Evolutionary conservation across 2,113 vertebrate genomes (phyloP).

Genomic region (Quiscalus mexicanus): DNA sequence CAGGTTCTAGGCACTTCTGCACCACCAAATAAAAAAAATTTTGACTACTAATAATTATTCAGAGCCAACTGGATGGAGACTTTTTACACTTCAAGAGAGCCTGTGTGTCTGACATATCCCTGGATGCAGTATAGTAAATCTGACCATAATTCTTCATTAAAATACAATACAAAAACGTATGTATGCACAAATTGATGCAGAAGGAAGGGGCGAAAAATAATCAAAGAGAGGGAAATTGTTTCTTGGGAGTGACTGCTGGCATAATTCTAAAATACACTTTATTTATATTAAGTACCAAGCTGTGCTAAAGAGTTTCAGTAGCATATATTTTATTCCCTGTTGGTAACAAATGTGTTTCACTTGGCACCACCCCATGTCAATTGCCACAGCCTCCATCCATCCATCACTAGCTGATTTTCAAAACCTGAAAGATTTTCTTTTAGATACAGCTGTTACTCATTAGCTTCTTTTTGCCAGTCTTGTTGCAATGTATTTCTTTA

Average conservation of each 20-base stretch:
- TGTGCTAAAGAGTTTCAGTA: constrained; percentile 52
- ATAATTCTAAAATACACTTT: constrained; percentile 34
- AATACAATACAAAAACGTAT: neutral
- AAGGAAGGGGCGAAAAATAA: neutral
- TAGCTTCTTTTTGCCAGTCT: constrained; percentile 42
- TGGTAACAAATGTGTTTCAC: constrained; percentile 63
- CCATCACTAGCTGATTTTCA: constrained; percentile 44
- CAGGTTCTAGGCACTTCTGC: neutral
- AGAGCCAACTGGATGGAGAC: neutral
- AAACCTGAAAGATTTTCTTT: constrained; percentile 59
- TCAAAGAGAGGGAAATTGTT: constrained; percentile 13
- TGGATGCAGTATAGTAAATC: neutral
- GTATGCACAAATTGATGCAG: neutral
- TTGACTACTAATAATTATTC: neutral
- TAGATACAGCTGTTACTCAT: constrained; percentile 64
- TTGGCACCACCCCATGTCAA: constrained; percentile 58
- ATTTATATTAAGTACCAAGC: constrained; percentile 46
- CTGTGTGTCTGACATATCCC: neutral
- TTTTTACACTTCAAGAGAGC: neutral
- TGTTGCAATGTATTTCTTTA: neutral
- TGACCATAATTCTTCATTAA: neutral
- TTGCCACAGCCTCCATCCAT: constrained; percentile 57
- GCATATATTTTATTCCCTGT: constrained; percentile 60
- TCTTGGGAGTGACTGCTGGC: constrained; percentile 18
- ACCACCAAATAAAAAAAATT: neutral